These are phyloP conservation scores for Allacma fusca DNA, from an alignment of 2,888 invertebrate genomes.

Conservation along the genomic window DNA sequence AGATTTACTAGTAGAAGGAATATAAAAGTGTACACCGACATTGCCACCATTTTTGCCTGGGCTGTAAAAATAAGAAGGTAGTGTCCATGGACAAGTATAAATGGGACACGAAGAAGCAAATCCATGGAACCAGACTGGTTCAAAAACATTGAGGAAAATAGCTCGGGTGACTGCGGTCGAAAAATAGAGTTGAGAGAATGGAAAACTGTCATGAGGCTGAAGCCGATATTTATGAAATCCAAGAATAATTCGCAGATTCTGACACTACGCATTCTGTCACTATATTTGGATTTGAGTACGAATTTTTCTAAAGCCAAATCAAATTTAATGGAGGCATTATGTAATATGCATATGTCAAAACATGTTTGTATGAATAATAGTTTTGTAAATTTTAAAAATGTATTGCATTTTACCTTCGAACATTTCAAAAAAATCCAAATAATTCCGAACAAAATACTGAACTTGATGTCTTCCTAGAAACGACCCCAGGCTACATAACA, in stretches of 20 bases:
- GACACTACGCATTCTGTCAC: background rate
- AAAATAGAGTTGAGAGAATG: background rate
- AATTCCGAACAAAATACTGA: background rate
- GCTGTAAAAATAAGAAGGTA: background rate
- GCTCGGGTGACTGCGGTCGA: background rate
- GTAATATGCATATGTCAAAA: too few species aligned
- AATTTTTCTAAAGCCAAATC: background rate
- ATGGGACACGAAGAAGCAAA: background rate
- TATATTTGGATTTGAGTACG: background rate
- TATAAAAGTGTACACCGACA: background rate
- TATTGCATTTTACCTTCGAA: background rate
- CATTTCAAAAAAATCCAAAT: background rate
- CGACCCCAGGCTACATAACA: background rate
- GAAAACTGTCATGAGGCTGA: background rate
- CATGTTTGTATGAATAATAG: too few species aligned
- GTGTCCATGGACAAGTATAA: background rate
- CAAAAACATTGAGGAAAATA: background rate
- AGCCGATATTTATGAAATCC: background rate
- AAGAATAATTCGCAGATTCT: background rate
- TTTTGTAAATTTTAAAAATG: background rate
- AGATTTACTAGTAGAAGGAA: background rate
- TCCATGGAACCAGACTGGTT: background rate
- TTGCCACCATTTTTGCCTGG: background rate
- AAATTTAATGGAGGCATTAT: background rate
- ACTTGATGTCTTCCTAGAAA: background rate